phyloP scores from a whole-genome alignment of 2,113 vertebrate genomes.

The Setophaga kirtlandii region DNA sequence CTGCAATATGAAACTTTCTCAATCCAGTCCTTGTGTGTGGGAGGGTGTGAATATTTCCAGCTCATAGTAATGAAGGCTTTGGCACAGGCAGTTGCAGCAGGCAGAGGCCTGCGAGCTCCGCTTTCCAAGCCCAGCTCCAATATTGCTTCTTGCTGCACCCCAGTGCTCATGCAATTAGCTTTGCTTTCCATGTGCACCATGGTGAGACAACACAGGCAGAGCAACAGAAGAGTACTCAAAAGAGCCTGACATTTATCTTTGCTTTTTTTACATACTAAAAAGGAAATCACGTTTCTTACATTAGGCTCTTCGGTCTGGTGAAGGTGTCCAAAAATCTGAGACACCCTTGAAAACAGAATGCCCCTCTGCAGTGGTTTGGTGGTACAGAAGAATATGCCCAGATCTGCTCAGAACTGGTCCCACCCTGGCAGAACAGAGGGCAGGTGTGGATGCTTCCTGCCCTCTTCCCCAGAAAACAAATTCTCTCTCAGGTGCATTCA shows the following conservation, averaged over 20 bases:
- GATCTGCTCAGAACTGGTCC: not conserved
- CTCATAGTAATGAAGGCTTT: slow-evolving; percentile 48
- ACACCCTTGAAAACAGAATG: not conserved
- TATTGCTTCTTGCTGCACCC: not conserved
- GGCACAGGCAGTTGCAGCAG: slow-evolving; percentile 26
- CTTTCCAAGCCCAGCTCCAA: slow-evolving; percentile 13
- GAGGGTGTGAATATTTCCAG: slow-evolving; percentile 66
- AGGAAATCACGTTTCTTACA: not conserved
- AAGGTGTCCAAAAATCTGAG: not conserved
- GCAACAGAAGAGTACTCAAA: not conserved
- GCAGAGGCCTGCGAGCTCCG: not conserved
- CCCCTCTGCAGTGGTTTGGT: not conserved
- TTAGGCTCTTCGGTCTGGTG: not conserved
- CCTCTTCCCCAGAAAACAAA: not conserved
- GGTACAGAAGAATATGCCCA: not conserved
- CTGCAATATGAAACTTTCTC: slow-evolving; percentile 50
- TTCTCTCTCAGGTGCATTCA: not conserved
- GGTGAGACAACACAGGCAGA: not conserved
- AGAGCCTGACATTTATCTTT: not conserved
- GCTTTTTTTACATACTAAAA: not conserved
- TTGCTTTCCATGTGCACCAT: not conserved
- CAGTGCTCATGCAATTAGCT: slow-evolving; percentile 8
- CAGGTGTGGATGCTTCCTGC: not conserved
- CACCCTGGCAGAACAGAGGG: not conserved
- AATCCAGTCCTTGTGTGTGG: slow-evolving; percentile 37